Conservation (phyloP, 2,113 vertebrate genomes). For the Ptilorrhoa leucosticta region DNA sequence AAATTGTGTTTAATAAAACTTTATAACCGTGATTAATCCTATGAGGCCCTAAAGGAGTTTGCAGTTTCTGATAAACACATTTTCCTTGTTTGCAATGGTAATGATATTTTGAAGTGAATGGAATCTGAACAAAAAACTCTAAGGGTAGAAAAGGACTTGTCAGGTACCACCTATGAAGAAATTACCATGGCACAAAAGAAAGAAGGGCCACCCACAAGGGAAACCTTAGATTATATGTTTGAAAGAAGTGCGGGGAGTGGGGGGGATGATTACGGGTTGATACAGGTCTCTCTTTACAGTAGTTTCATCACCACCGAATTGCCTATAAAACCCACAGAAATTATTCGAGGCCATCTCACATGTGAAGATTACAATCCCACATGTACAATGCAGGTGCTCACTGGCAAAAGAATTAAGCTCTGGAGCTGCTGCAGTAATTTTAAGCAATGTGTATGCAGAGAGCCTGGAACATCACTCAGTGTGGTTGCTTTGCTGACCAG, state of each 20-base stretch:
- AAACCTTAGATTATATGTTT: slow-evolving; percentile 6
- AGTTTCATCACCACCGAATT: slow-evolving; percentile 19
- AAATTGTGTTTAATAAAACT: slow-evolving; percentile 93
- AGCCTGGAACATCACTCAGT: not conserved
- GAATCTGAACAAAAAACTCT: slow-evolving; percentile 74
- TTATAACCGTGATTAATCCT: slow-evolving; percentile 92
- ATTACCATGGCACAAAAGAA: slow-evolving; percentile 54
- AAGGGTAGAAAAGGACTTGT: slow-evolving; percentile 66
- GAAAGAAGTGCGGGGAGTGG: not conserved
- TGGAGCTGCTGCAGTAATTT: not conserved
- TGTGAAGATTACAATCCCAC: not conserved
- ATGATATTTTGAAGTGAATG: slow-evolving; percentile 84
- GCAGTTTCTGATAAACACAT: slow-evolving; percentile 86
- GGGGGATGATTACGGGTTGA: not conserved
- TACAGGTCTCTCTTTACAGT: not conserved
- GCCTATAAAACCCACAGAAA: slow-evolving; percentile 26
- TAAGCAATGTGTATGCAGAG: not conserved
- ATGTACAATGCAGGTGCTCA: slow-evolving; percentile 1
- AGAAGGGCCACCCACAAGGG: slow-evolving; percentile 63
- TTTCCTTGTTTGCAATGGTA: slow-evolving; percentile 87
- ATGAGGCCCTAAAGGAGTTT: slow-evolving; percentile 87
- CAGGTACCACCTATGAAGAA: slow-evolving; percentile 74
- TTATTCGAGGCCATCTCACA: not conserved
- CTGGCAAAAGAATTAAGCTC: not conserved
- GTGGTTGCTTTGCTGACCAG: not conserved